phyloP scores from a whole-genome alignment of 2,888 invertebrate genomes.

The Mythimna lalbum region DNA sequence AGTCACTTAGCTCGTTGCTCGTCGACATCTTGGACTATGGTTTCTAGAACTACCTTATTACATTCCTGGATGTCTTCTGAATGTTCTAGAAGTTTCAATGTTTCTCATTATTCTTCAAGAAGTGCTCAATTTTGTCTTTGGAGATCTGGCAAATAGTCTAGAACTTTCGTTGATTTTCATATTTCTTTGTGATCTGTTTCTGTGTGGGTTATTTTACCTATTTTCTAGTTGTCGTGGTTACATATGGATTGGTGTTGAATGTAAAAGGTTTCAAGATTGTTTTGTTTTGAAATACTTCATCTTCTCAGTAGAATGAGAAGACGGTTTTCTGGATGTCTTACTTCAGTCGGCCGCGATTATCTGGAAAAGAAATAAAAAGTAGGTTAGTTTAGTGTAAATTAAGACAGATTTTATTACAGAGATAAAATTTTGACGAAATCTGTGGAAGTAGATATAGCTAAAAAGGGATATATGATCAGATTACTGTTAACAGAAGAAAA shows the following conservation, averaged over 20 bases:
- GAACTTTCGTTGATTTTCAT: slow-evolving; percentile 35
- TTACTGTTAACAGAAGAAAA: no score
- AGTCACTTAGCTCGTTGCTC: slow-evolving; percentile 81
- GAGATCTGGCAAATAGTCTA: slow-evolving; percentile 3
- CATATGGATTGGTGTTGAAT: neutral
- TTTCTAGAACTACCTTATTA: slow-evolving; percentile 34
- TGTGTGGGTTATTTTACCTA: neutral
- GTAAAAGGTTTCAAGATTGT: slow-evolving; percentile 23
- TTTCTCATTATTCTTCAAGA: slow-evolving; percentile 38
- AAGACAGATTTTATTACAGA: no score
- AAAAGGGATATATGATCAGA: no score
- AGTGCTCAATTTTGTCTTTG: neutral
- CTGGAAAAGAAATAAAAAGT: slow-evolving; percentile 37
- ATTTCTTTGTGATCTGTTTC: slow-evolving; percentile 1
- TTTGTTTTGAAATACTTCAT: slow-evolving; percentile 72
- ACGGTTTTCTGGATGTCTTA: slow-evolving; percentile 66
- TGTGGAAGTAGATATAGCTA: no score
- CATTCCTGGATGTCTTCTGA: slow-evolving; percentile 18
- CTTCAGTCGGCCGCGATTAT: slow-evolving; percentile 15
- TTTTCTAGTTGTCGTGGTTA: slow-evolving; percentile 37
- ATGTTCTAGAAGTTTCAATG: slow-evolving; percentile 26
- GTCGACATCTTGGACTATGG: slow-evolving; percentile 78
- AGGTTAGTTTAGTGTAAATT: neutral
- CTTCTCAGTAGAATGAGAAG: slow-evolving; percentile 77
- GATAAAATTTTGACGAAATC: neutral